Conservation (phyloP, 2,888 invertebrate species). For the Dione juno region DNA sequence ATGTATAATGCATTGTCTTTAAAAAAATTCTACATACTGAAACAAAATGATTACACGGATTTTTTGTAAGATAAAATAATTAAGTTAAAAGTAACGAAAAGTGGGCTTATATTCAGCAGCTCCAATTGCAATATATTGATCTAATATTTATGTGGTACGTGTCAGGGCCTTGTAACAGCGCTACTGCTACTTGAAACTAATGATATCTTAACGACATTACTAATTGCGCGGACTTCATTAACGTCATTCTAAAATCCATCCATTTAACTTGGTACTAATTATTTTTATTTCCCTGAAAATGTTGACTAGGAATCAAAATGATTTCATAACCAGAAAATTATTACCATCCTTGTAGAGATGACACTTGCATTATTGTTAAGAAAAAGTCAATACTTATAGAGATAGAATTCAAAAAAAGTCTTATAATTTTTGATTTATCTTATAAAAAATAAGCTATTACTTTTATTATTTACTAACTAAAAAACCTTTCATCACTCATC, state of each 20-base stretch:
- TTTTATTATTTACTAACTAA: not conserved
- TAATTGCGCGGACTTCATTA: constrained; percentile 36
- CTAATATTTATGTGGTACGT: not conserved
- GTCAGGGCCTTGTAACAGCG: not conserved
- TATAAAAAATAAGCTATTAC: not conserved
- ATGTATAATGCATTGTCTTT: too few species aligned
- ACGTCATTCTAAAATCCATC: constrained; percentile 23
- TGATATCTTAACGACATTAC: constrained; percentile 28
- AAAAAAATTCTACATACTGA: too few species aligned
- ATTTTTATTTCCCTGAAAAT: not conserved
- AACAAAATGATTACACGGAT: too few species aligned
- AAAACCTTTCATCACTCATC: not conserved
- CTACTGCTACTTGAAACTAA: constrained; percentile 19
- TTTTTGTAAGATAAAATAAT: too few species aligned
- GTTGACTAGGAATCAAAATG: not conserved
- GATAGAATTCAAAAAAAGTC: too few species aligned
- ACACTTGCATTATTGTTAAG: too few species aligned
- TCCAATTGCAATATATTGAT: not conserved
- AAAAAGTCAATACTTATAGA: too few species aligned
- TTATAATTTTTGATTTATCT: too few species aligned
- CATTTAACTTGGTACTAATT: constrained; percentile 23
- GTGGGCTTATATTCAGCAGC: not conserved
- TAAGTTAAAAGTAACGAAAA: not conserved
- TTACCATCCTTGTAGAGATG: not conserved
- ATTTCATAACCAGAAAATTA: not conserved